These are phyloP conservation scores for Prinia subflava DNA, from an alignment of 2,113 vertebrate genomes.

Conservation along the genomic window DNA sequence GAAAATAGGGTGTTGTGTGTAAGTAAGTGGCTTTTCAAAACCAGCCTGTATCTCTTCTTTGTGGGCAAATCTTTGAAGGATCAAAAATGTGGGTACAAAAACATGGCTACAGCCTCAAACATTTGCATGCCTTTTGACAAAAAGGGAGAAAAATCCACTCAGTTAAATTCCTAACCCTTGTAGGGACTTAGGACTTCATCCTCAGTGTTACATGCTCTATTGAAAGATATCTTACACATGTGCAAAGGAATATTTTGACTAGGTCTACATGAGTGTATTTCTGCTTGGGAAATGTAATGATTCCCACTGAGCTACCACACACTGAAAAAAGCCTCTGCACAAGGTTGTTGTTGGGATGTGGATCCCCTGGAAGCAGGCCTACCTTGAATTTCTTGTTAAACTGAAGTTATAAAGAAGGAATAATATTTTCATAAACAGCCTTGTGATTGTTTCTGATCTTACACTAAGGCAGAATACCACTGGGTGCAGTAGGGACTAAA, in stretches of 20 bases:
- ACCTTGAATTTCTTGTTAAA: not conserved
- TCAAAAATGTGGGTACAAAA: not conserved
- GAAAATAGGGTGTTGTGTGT: not conserved
- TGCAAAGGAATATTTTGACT: not conserved
- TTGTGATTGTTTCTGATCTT: not conserved
- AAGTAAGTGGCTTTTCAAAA: not conserved
- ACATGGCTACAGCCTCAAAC: not conserved
- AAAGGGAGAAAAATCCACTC: not conserved
- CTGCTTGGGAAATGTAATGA: not conserved
- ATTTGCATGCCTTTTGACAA: not conserved
- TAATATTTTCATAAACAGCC: not conserved
- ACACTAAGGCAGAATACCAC: not conserved
- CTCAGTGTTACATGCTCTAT: fast-evolving
- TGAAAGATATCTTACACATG: too few species aligned
- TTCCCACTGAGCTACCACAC: not conserved
- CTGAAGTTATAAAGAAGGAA: not conserved
- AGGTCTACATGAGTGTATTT: not conserved
- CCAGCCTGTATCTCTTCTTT: not conserved
- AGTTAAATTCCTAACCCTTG: not conserved
- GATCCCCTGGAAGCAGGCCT: not conserved
- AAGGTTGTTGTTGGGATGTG: not conserved
- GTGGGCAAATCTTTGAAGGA: not conserved
- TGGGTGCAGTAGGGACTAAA: not conserved
- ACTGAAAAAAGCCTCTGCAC: not conserved
- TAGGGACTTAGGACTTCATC: not conserved